A percentile compares a stretch with the other conserved stretches of the same genome.
phyloP scores from a whole-genome alignment of 2,888 invertebrate species.

The Mythimna pallens region DNA sequence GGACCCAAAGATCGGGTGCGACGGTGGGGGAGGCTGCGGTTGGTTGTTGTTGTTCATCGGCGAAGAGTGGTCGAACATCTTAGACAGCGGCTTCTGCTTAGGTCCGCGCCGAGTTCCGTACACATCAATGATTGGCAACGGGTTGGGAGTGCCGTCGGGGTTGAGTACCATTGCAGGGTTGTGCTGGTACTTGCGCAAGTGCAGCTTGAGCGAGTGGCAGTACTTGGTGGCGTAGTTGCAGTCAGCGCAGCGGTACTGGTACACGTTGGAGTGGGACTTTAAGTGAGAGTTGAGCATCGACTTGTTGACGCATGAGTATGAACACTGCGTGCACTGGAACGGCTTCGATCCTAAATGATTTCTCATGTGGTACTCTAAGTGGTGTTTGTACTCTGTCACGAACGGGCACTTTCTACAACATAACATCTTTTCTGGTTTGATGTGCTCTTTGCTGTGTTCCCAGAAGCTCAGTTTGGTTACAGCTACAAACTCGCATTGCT shows the following conservation, averaged over 20 bases:
- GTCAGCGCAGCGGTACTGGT: slow-evolving; percentile 97
- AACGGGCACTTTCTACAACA: slow-evolving; percentile 98
- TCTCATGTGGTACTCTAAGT: slow-evolving; percentile 98
- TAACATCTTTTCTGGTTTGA: slow-evolving; percentile 97
- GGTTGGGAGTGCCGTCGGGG: slow-evolving; percentile 96
- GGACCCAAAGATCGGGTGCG: slow-evolving; percentile 84
- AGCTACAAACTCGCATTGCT: slow-evolving; percentile 96
- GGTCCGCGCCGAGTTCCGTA: slow-evolving; percentile 97
- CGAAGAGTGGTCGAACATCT: slow-evolving; percentile 82
- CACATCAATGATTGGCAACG: slow-evolving; percentile 96
- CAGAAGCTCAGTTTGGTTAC: slow-evolving; percentile 98
- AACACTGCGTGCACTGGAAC: slow-evolving; percentile 97
- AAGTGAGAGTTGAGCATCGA: slow-evolving; percentile 99
- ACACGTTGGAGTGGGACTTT: slow-evolving; percentile 98
- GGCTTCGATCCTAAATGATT: slow-evolving; percentile 99
- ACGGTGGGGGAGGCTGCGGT: slow-evolving; percentile 75
- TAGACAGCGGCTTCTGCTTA: slow-evolving; percentile 90
- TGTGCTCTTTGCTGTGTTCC: slow-evolving; percentile 97
- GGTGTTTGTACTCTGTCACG: slow-evolving; percentile 99
- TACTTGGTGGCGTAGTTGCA: slow-evolving; percentile 99
- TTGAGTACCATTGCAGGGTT: slow-evolving; percentile 97
- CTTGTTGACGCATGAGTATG: slow-evolving; percentile 98
- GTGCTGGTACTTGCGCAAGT: slow-evolving; percentile 97
- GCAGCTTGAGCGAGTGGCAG: slow-evolving; percentile 98
- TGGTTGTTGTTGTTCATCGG: slow-evolving; percentile 72